Evolutionary conservation across 1,140 invertebrate genomes (phyloP), one percentile per base, ranked within the genome.

Genomic region (Lucilia cuprina): DNA sequence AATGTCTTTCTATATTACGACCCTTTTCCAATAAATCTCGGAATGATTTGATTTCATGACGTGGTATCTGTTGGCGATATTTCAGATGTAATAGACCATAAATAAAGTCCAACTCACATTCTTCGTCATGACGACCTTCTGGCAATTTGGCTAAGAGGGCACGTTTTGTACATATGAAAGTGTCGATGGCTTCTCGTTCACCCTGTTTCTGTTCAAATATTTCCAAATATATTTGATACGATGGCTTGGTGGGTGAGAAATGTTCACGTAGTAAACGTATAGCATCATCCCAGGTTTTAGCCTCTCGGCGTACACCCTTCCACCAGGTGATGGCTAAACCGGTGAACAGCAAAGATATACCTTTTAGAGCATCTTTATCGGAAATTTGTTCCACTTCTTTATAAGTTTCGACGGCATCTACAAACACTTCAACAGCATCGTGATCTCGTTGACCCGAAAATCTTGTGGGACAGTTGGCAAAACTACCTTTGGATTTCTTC

Each of bases 251-350:
- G 55, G 89, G 89, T 41, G 89, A 89, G 60, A 91, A 91, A 82
- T 90, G 87, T 47, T 89, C 87, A 7, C 89, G 87, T 25, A 91
- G 87, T 9, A 88, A 86, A 19, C 9, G 84, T 65, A 90, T 85
- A 50, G 86, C 90, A 17, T 90, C 89, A 13, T 87, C 85, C 88
- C 89, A 91, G 8, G 89, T 90, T 50, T 87, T 86, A 13, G 88
- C 89, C 85, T 91, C 90, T 82, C 87, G 86, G 30, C 91, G 90
- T 0, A 92, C 88, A 82, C 91, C 92, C 83, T 91, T 89, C 91
- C 91, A 92, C 92, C 92, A 92, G 5, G 88, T 91, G 2, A 91
- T 91, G 7, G 92, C 92, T 7, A 88, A 74, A 19, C 88, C 90
- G 14, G 85, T 87, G 34, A 92, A 86, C 2, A 92, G 87, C 84